Evolutionary conservation across 2,888 invertebrate genomes (phyloP).

Genomic region (Bunonema sp.): DNA sequence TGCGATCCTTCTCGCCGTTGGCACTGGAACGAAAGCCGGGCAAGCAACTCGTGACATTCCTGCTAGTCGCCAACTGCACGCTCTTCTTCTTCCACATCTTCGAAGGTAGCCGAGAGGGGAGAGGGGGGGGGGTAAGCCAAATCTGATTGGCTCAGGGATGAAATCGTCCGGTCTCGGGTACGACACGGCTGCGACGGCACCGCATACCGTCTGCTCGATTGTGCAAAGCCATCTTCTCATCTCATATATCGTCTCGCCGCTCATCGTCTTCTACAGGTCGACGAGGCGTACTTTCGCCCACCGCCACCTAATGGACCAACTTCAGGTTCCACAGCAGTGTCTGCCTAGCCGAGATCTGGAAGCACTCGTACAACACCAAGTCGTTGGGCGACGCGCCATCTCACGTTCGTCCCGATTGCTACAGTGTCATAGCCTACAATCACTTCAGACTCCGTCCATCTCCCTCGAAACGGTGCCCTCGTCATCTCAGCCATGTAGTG

Average conservation of each 20-base stretch:
- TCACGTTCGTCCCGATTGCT: too few relatives aligned
- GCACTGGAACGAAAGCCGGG: constrained; percentile 23
- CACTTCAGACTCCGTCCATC: too few relatives aligned
- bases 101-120: constrained; percentile 5
- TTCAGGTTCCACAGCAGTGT: constrained; percentile 12
- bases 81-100: constrained; percentile 34
- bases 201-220: too few relatives aligned
- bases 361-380: constrained; percentile 14
- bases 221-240: too few relatives aligned
- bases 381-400: too few relatives aligned
- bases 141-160: constrained; percentile 23
- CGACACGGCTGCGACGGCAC: too few relatives aligned
- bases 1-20: constrained; percentile 11
- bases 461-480: too few relatives aligned
- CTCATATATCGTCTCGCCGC: constrained; percentile 30
- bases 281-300: not conserved
- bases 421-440: too few relatives aligned
- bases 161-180: constrained; percentile 26
- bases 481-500: too few relatives aligned
- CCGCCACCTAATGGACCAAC: too few relatives aligned
- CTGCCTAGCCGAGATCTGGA: constrained; percentile 24
- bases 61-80: constrained; percentile 36
- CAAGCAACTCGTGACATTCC: constrained; percentile 41
- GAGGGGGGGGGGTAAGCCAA: not conserved
- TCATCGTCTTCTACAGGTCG: constrained; percentile 35